Evolutionary conservation across 2,888 invertebrate species (phyloP).

Genomic region (Cosmopolites sordidus): DNA sequence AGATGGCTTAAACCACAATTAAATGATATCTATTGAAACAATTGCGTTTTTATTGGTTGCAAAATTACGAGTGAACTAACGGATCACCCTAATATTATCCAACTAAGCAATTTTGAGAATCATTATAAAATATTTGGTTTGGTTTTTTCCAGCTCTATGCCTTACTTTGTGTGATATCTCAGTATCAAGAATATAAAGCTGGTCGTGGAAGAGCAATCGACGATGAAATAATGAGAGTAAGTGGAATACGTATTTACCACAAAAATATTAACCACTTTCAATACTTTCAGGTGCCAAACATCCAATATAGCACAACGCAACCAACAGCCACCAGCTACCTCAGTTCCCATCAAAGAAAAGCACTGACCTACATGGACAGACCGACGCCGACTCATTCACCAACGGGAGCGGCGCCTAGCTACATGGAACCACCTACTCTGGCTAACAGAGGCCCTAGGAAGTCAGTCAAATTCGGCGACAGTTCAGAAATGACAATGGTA

Average conservation of each 20-base stretch:
- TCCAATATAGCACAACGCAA: conserved; percentile 53
- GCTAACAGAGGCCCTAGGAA: conserved; percentile 56
- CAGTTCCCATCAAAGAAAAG: conserved; percentile 45
- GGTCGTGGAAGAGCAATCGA: conserved; percentile 69
- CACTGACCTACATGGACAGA: conserved; percentile 52
- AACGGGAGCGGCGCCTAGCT: conserved; percentile 40
- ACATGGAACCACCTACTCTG: conserved; percentile 44
- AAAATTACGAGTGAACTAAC: too few species aligned
- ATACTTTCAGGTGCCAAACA: conserved; percentile 50
- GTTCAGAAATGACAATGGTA: conserved; percentile 23
- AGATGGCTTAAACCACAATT: too few species aligned
- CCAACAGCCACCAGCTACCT: conserved; percentile 55
- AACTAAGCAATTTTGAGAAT: too few species aligned
- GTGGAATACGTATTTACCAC: neutral
- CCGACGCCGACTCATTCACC: conserved; percentile 54
- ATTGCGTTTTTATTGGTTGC: too few species aligned
- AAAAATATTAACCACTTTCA: neutral
- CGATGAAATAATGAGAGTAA: conserved; percentile 57
- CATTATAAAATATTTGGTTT: too few species aligned
- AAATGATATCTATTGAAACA: too few species aligned
- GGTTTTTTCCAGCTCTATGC: conserved; percentile 71
- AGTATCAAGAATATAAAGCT: conserved; percentile 75
- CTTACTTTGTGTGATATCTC: conserved; percentile 78
- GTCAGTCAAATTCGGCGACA: conserved; percentile 67
- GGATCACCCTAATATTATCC: too few species aligned